phyloP scores from a whole-genome alignment of 2,797 vertebrate species.

The Hapalemur alaotrensis region DNA sequence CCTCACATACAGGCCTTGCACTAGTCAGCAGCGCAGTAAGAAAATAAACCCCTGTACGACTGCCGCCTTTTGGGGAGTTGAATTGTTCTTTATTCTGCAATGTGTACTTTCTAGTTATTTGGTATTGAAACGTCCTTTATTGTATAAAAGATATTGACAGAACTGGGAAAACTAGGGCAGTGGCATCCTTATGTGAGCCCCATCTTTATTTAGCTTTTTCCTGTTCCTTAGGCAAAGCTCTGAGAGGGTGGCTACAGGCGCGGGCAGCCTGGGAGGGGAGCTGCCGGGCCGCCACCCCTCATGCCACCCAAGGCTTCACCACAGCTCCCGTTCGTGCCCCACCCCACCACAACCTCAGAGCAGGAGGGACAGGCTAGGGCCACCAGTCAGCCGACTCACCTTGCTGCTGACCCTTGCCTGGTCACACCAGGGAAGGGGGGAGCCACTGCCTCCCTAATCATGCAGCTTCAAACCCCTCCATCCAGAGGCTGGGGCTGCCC shows the following conservation, averaged over 20 bases:
- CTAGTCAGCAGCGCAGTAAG: not conserved
- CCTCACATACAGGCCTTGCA: not conserved
- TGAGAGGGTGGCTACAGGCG: accelerated
- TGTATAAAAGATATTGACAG: not conserved
- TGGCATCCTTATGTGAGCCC: too few species aligned
- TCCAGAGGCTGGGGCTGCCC: not conserved
- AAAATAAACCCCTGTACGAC: too few species aligned
- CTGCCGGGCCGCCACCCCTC: not conserved
- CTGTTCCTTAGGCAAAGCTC: not conserved
- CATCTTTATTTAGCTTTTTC: not conserved
- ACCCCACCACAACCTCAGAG: accelerated
- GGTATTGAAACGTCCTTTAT: not conserved
- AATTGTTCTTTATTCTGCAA: accelerated
- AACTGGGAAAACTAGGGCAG: not conserved
- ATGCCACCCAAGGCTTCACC: not conserved
- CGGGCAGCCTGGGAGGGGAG: not conserved
- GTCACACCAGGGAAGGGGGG: not conserved
- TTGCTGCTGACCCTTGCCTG: not conserved
- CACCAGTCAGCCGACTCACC: not conserved
- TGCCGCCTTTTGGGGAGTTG: not conserved
- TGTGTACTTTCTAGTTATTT: not conserved
- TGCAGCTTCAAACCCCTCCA: not conserved
- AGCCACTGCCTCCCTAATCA: not conserved
- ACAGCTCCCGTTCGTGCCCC: not conserved
- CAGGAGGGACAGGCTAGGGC: not conserved